phyloP scores from a whole-genome alignment of 2,797 vertebrate genomes.

The Trichosurus vulpecula region DNA sequence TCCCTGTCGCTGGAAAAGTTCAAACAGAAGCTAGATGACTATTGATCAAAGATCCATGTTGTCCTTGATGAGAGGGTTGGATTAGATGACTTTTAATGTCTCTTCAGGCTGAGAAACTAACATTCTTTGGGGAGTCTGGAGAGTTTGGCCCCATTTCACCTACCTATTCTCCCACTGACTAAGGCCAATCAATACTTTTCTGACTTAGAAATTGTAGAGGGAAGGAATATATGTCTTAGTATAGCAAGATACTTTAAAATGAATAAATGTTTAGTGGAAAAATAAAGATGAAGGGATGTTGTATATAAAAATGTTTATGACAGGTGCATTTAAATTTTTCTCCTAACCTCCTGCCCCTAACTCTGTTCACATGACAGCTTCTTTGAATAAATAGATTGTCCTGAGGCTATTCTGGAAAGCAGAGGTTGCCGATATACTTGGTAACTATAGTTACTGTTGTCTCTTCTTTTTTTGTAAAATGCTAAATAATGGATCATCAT shows the following conservation, averaged over 20 bases:
- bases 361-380: constrained; percentile 66
- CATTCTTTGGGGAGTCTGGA: background rate
- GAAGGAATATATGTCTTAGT: background rate
- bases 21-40: background rate
- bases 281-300: constrained; percentile 43
- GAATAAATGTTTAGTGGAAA: constrained; percentile 20
- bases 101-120: background rate
- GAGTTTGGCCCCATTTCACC: constrained; percentile 15
- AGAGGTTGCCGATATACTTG: constrained; percentile 63
- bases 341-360: constrained; percentile 37
- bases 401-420: constrained; percentile 71
- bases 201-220: background rate
- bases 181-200: constrained; percentile 3
- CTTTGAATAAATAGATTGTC: constrained; percentile 65
- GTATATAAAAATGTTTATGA: constrained; percentile 62
- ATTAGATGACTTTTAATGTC: background rate
- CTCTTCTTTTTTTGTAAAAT: constrained; percentile 72
- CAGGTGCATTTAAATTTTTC: constrained; percentile 26
- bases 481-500: constrained; percentile 73
- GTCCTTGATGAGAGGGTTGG: background rate
- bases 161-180: background rate
- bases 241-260: constrained; percentile 25
- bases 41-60: background rate
- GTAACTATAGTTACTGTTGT: constrained; percentile 83
- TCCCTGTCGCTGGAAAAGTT: background rate